Conservation (phyloP, 2,113 vertebrate genomes). For the Pomatostomus ruficeps region DNA sequence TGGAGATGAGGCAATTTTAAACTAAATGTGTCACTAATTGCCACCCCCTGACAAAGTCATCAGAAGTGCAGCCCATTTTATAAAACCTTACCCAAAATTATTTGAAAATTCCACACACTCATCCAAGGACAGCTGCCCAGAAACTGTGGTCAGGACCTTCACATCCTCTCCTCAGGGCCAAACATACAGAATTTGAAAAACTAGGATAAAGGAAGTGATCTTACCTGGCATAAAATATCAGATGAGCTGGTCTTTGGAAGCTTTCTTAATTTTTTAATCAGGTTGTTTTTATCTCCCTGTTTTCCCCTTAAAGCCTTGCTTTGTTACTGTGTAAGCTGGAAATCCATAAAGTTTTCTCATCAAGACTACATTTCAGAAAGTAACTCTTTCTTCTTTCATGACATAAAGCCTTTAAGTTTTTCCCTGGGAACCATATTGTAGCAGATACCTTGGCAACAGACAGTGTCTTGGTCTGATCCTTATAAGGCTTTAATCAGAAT, state of each 20-base stretch:
- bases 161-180: neutral
- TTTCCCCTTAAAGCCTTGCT: neutral
- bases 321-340: neutral
- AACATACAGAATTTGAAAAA: neutral
- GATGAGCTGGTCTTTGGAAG: neutral
- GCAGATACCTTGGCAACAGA: slow-evolving; percentile 37
- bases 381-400: neutral
- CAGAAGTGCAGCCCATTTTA: neutral
- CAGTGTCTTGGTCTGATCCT: slow-evolving; percentile 1
- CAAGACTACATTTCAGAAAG: neutral
- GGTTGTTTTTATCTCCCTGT: neutral
- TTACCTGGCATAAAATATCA: neutral
- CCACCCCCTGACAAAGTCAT: neutral
- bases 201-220: neutral
- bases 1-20: neutral
- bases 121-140: neutral
- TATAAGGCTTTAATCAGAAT: slow-evolving; percentile 50
- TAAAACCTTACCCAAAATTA: neutral
- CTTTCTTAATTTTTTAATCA: neutral
- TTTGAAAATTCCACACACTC: neutral
- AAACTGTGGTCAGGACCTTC: neutral
- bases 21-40: fast-evolving
- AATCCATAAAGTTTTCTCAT: neutral
- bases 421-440: neutral
- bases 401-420: neutral